Conservation (phyloP, 2,113 vertebrate genomes). For the Prunella fulvescens region DNA sequence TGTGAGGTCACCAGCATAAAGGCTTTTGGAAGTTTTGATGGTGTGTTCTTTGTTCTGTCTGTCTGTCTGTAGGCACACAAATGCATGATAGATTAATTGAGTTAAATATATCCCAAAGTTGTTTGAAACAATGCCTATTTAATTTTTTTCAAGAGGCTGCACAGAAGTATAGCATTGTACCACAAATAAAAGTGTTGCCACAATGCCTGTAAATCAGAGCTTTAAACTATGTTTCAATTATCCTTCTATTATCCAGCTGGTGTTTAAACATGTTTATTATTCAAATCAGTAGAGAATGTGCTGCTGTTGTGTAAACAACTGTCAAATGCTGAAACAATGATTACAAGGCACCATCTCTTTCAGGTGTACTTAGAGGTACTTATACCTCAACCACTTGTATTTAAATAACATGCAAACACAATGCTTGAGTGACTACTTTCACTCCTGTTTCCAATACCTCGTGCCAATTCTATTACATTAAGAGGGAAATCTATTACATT, state of each 20-base stretch:
- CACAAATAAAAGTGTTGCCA: constrained; percentile 76
- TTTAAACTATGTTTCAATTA: constrained; percentile 87
- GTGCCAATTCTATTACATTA: constrained; percentile 82
- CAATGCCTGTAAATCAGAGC: constrained; percentile 82
- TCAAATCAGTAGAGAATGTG: constrained; percentile 83
- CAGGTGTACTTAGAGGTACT: constrained; percentile 84
- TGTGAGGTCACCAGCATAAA: accelerated
- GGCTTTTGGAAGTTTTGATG: neutral
- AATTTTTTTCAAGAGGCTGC: constrained; percentile 62
- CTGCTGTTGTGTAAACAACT: constrained; percentile 87
- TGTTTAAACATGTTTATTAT: constrained; percentile 87
- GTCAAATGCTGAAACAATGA: constrained; percentile 86
- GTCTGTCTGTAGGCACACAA: constrained; percentile 22
- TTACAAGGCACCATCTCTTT: constrained; percentile 82
- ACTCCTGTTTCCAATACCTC: constrained; percentile 68
- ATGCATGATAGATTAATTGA: constrained; percentile 63
- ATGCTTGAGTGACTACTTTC: constrained; percentile 80
- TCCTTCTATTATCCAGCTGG: constrained; percentile 85
- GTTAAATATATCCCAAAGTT: constrained; percentile 71
- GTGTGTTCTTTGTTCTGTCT: neutral
- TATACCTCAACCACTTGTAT: constrained; percentile 79
- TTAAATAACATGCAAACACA: constrained; percentile 84
- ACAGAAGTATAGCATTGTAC: constrained; percentile 75
- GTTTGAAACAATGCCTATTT: constrained; percentile 74
- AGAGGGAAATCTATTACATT: constrained; percentile 83